Percentiles rank a stretch among this genome's conserved stretches.
Evolutionary conservation across 2,888 invertebrate genomes (phyloP).

Genomic region (Orchesellides sinensis): DNA sequence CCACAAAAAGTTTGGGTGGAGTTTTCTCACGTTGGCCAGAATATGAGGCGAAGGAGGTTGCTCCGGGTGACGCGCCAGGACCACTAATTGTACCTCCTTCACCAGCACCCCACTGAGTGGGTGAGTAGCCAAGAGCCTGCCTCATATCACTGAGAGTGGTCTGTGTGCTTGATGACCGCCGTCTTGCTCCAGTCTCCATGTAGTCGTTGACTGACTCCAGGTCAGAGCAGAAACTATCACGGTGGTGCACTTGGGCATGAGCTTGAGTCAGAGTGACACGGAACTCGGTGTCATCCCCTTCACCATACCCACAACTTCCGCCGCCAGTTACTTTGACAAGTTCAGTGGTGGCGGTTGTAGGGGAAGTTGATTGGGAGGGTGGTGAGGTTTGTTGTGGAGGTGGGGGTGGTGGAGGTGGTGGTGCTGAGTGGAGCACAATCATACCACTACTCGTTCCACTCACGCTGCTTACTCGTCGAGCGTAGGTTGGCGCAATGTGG

Average conservation of each 20-base stretch:
- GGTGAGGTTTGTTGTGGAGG: constrained; percentile 41
- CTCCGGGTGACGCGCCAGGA: constrained; percentile 20
- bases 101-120: constrained; percentile 16
- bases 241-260: constrained; percentile 72
- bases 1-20: constrained; percentile 24
- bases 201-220: constrained; percentile 72
- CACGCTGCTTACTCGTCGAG: constrained; percentile 44
- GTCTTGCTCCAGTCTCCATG: constrained; percentile 62
- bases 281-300: constrained; percentile 63
- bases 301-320: neutral
- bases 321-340: constrained; percentile 19
- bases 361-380: neutral
- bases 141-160: constrained; percentile 72
- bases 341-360: constrained; percentile 2
- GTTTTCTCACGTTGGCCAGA: constrained; percentile 11
- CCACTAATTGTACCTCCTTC: neutral
- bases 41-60: constrained; percentile 36
- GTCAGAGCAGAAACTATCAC: constrained; percentile 72
- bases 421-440: neutral
- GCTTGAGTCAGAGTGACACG: constrained; percentile 63
- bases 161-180: constrained; percentile 72
- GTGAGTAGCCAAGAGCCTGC: constrained; percentile 64
- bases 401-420: constrained; percentile 4
- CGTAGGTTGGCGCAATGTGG: constrained; percentile 54
- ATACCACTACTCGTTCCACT: constrained; percentile 56